Evolutionary conservation across 2,797 vertebrate genomes (phyloP).

Genomic region (Apogon hyalosoma): DNA sequence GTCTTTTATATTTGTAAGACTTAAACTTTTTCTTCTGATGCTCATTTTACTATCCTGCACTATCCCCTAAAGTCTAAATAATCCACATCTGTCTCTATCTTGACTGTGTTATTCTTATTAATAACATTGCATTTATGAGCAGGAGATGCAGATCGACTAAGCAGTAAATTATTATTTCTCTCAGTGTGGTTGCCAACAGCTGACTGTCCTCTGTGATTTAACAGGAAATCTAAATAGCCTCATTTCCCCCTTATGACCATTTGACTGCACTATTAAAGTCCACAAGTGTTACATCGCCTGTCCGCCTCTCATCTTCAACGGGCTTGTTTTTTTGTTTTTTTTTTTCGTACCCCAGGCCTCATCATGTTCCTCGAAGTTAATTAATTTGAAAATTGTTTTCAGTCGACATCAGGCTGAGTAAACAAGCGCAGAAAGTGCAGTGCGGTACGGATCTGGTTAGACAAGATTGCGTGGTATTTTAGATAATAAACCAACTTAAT

Average conservation of each 20-base stretch:
- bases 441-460: conserved; percentile 20
- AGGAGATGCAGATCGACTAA: conserved; percentile 2
- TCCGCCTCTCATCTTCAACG: conserved; percentile 59
- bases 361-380: conserved; percentile 66
- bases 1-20: not conserved
- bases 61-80: not conserved
- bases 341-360: conserved; percentile 48
- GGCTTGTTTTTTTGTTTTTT: conserved; percentile 38
- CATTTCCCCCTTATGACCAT: conserved; percentile 32
- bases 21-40: not conserved
- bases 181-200: not conserved
- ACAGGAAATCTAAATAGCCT: conserved; percentile 27
- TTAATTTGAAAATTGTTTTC: conserved; percentile 74
- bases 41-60: not conserved
- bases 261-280: conserved; percentile 47
- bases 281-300: conserved; percentile 66
- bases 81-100: not conserved
- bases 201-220: conserved; percentile 15
- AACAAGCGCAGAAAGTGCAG: conserved; percentile 49
- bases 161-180: conserved; percentile 8
- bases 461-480: conserved; percentile 62
- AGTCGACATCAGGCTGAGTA: conserved; percentile 40
- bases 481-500: conserved; percentile 61
- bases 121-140: conserved; percentile 2
- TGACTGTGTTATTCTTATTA: not conserved